Evolutionary conservation across 1,140 invertebrate species (phyloP).

Genomic region (Philopotamus ludificatus): DNA sequence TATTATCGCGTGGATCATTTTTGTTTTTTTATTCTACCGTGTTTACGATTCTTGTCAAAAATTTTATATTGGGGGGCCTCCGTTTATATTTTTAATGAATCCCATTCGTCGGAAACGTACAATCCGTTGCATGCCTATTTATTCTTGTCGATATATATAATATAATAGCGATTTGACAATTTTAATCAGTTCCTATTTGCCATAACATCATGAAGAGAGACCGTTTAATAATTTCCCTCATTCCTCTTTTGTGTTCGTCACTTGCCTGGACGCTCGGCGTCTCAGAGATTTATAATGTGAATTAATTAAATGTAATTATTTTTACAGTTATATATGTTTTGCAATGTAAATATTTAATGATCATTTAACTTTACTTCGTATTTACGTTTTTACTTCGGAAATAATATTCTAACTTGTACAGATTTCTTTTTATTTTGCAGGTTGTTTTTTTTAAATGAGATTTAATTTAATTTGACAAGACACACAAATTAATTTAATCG

Average conservation of each 20-base stretch:
- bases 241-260: background rate
- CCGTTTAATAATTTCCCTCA: background rate
- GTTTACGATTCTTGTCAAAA: too few relatives aligned
- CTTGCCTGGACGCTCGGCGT: background rate
- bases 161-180: background rate
- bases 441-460: background rate
- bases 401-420: conserved; percentile 38
- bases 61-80: too few relatives aligned
- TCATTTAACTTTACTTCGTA: conserved; percentile 27
- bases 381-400: conserved; percentile 33
- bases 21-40: too few relatives aligned
- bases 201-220: background rate
- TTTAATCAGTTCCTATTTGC: background rate
- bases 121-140: background rate
- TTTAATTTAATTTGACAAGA: background rate
- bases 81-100: too few relatives aligned
- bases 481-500: conserved; percentile 2
- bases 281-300: background rate
- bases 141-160: background rate
- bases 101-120: background rate
- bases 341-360: conserved; percentile 27
- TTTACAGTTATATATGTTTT: conserved; percentile 1
- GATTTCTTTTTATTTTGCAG: conserved; percentile 28
- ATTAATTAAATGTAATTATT: background rate
- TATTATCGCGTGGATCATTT: too few relatives aligned